These are phyloP conservation scores for Copidosoma aretas DNA, from an alignment of 2,888 invertebrate species.

Conservation along the genomic window DNA sequence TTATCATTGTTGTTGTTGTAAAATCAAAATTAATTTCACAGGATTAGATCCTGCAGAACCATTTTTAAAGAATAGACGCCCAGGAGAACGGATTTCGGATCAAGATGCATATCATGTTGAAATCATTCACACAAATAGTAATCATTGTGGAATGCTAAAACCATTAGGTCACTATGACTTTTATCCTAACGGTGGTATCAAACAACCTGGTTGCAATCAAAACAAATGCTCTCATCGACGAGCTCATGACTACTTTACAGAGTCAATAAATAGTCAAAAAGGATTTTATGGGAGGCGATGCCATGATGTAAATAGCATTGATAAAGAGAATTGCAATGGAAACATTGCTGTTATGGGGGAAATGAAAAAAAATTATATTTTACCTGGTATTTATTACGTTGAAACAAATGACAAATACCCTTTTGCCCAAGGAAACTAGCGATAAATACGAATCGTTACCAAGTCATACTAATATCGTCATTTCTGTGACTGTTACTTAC, in stretches of 20 bases:
- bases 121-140: slow-evolving; percentile 59
- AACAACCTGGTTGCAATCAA: slow-evolving; percentile 52
- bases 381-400: slow-evolving; percentile 48
- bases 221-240: slow-evolving; percentile 48
- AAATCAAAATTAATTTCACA: slow-evolving; percentile 34
- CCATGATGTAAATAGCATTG: slow-evolving; percentile 27
- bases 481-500: too few relatives aligned
- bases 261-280: slow-evolving; percentile 43
- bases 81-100: slow-evolving; percentile 52
- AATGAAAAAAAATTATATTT: slow-evolving; percentile 16
- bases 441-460: too few relatives aligned
- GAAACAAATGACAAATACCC: slow-evolving; percentile 44
- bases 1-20: neutral
- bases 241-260: slow-evolving; percentile 47
- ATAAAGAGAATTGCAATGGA: slow-evolving; percentile 30
- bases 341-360: slow-evolving; percentile 37
- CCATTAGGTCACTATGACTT: slow-evolving; percentile 59
- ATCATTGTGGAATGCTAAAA: slow-evolving; percentile 51
- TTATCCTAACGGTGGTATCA: slow-evolving; percentile 59
- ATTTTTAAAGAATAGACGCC: slow-evolving; percentile 48
- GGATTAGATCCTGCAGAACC: slow-evolving; percentile 62
- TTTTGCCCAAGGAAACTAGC: slow-evolving; percentile 38
- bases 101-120: slow-evolving; percentile 58
- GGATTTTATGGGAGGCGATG: slow-evolving; percentile 40
- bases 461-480: too few relatives aligned